These are phyloP conservation scores for Hololepta plana DNA, from an alignment of 2,888 invertebrate genomes.

Conservation along the genomic window DNA sequence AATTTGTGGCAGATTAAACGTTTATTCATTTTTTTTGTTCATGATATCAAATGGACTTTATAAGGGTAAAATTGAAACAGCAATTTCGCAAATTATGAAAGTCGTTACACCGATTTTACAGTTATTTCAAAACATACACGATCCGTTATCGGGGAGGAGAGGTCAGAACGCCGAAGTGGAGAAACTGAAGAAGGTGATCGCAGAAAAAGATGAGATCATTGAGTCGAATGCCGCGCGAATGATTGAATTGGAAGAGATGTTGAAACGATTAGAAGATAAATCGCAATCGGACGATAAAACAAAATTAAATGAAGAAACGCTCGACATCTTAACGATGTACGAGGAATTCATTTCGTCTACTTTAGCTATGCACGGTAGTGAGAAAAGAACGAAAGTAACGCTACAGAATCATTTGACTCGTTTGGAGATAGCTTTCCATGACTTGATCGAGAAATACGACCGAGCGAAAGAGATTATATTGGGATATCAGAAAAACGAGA, in stretches of 20 bases:
- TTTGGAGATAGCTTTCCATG: constrained; percentile 19
- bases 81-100: constrained; percentile 2
- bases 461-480: constrained; percentile 17
- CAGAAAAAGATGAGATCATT: constrained; percentile 5
- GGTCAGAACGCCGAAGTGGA: constrained; percentile 5
- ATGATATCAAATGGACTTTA: constrained; percentile 14
- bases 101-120: constrained; percentile 5
- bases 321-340: too few species aligned
- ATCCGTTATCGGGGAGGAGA: too few species aligned
- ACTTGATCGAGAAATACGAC: constrained; percentile 19
- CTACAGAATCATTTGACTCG: constrained; percentile 16
- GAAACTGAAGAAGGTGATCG: constrained; percentile 7
- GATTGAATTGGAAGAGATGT: constrained; percentile 2
- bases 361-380: constrained; percentile 14
- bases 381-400: constrained; percentile 14
- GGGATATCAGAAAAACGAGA: constrained; percentile 19
- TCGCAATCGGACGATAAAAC: too few species aligned
- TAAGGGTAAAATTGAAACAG: constrained; percentile 10
- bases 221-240: constrained; percentile 7
- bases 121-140: constrained; percentile 8
- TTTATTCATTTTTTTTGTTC: too few species aligned
- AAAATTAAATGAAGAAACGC: too few species aligned
- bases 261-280: constrained; percentile 3
- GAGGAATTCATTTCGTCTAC: too few species aligned
- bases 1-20: too few species aligned